Evolutionary conservation across 2,113 vertebrate species (phyloP), one percentile per base, ranked within the genome.

Genomic region (Antidorcas marsupialis): DNA sequence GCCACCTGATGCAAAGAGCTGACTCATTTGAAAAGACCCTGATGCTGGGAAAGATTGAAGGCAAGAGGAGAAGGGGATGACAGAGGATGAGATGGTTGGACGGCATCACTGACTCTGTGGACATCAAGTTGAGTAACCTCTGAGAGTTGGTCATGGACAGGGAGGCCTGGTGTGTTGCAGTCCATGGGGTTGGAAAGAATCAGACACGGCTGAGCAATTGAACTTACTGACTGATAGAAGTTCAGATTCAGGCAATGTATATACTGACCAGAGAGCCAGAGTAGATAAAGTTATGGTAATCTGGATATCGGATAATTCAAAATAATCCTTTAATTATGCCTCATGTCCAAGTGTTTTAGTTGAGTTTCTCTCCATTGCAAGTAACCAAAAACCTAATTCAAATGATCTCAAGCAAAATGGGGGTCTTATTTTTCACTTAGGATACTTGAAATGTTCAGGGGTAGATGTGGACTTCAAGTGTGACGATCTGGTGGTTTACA

Each of bases 51-150:
- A 71, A 71, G n/a, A 23, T 23, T 39, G 19, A 23, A 39, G 19
- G 64, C 0, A 21, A 12, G 67, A 71, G 10, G 67, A 39, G 67
- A 71, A 39, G 19, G 19, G 17, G n/a, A 23, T 0, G 5, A 39
- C 67, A 71, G 5, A 36, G n/a, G 2, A 36, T 39, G 67, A 39
- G n/a, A 71, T 39, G 67, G 2, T 71, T 12, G 10, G 10, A 39
- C 0, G 2, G 19, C 19, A 23, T 23, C 67, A 23, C 67, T 0
- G 0, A 71, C 67, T 39, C 19, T 39, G 21, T 39, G 67, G 67
- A 23, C 67, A 71, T 71, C n/a, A 71, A 5, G 39, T 71, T 71
- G 67, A 71, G 19, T 71, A 23, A 23, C 21, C 67, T 71, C n/a
- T 23, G 67, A 19, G 67, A 39, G 10, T 13, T 71, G 67, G n/a